phyloP scores from a whole-genome alignment of 53 echinoderm and acorn worm species.

The Echinarachnius parma region DNA sequence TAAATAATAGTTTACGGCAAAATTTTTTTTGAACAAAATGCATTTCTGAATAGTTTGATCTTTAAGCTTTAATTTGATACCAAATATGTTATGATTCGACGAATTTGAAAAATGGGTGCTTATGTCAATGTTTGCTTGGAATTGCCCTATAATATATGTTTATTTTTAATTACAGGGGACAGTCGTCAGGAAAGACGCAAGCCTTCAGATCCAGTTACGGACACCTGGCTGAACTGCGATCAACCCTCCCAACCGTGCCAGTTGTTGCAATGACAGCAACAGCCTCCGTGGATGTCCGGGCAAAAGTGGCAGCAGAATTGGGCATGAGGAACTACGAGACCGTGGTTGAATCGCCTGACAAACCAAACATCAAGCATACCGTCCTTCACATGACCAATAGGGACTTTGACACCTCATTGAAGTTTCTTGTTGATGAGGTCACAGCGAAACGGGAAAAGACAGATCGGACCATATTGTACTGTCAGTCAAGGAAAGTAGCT shows the following conservation, averaged over 20 bases:
- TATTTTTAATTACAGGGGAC: constrained; percentile 1
- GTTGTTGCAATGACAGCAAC: constrained; percentile 39
- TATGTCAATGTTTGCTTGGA: too few relatives aligned
- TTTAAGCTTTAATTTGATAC: too few relatives aligned
- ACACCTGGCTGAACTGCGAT: constrained; percentile 14
- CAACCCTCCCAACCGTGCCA: constrained; percentile 13
- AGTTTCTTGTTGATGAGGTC: background rate
- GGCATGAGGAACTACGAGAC: constrained; percentile 7
- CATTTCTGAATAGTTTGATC: too few relatives aligned
- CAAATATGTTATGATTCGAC: too few relatives aligned
- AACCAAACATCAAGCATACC: constrained; percentile 8
- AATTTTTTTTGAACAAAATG: too few relatives aligned
- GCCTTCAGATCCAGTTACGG: constrained; percentile 18
- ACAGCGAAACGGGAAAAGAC: background rate
- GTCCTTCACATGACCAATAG: background rate
- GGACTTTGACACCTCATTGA: constrained; percentile 10
- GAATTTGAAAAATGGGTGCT: too few relatives aligned
- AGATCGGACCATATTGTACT: constrained; percentile 20
- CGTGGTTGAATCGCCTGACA: background rate
- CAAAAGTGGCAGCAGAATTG: background rate
- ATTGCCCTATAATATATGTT: background rate
- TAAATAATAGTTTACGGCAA: too few relatives aligned
- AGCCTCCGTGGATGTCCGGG: background rate
- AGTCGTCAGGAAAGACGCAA: constrained; percentile 1
- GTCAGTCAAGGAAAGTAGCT: constrained; percentile 20